Evolutionary conservation across 30 jellyfish, hydroid and myxozoan genomes (phyloP), one percentile per base, ranked within the genome.

Genomic region (Chrysaora quinquecirrha): DNA sequence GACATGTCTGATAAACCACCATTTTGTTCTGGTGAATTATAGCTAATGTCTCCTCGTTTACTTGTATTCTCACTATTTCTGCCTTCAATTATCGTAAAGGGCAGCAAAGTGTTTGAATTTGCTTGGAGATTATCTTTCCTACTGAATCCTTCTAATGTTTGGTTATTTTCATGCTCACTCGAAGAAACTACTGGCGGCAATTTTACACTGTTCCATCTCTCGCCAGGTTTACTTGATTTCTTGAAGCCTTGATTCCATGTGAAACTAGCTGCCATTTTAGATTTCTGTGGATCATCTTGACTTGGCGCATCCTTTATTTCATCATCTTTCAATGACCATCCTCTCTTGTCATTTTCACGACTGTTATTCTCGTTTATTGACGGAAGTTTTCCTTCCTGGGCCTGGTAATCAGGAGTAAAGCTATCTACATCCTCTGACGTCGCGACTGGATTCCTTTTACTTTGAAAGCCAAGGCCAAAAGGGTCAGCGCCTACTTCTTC

Each of bases 341-440:
- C 29, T 19, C 19, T 52, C 29, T 20, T 52, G 68, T 25, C 19
- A 3, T 10, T 9, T 2, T 19, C 27, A 10, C 25, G 12, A 16
- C 29, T 52, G 3, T 4, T 16, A 52, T 9, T 19, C 19, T 52
- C 68, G 25, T 52, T 78, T n/a, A 48, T 63, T 1, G 30, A 22
- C 9, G 89, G 75, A 18, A 78, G 82, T 11, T 50, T 63, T 16
- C 80, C 89, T 4, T 52, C 68, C 19, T 52, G 68, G 58, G 58
- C 9, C 29, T 46, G 22, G 78, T 56, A 33, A 9, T 18, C 6
- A 2, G 54, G 18, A 3, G 52, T 71, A 1, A 2, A 27, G 3
- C 24, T 49, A 6, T 19, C 35, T 0, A 43, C 27, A n/a, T 31
- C 76, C 14, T 34, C 30, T 30, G 60, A 16, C n/a, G 29, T 16